These are phyloP conservation scores for Rousettus madagascariensis DNA, from an alignment of 2,797 vertebrate species.

Conservation along the genomic window DNA sequence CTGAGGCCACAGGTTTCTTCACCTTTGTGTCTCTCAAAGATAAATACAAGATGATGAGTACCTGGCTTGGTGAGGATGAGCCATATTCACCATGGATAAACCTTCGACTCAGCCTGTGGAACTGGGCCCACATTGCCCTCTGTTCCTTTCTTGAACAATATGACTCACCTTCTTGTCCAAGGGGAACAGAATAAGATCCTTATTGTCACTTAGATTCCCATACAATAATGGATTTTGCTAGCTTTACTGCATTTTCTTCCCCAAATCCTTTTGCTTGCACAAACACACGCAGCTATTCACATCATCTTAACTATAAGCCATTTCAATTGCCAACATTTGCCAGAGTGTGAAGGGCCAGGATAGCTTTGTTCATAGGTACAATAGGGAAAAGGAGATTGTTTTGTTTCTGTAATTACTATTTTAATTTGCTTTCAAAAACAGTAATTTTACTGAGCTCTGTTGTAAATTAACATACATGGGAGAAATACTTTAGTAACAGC, in stretches of 20 bases:
- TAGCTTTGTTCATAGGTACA: background rate
- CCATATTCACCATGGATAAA: background rate
- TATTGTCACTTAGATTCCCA: background rate
- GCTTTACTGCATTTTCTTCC: background rate
- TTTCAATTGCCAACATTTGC: background rate
- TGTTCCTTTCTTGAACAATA: background rate
- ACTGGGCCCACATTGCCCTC: too few species aligned
- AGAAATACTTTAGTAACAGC: constrained; percentile 23
- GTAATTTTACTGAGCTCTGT: background rate
- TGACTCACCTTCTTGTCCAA: background rate
- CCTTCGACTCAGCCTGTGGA: background rate
- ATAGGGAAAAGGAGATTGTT: background rate
- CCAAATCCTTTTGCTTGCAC: background rate
- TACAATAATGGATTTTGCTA: background rate
- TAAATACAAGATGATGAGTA: background rate
- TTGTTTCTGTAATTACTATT: constrained; percentile 2
- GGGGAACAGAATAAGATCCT: background rate
- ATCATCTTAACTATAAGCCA: background rate
- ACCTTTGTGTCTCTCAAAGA: background rate
- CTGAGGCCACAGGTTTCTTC: background rate
- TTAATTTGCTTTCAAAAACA: constrained; percentile 13
- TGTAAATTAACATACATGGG: background rate
- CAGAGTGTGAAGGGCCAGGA: background rate
- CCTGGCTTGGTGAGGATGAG: background rate
- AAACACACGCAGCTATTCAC: background rate